Conservation (phyloP, 2,888 invertebrate genomes). For the Chesias legatella region DNA sequence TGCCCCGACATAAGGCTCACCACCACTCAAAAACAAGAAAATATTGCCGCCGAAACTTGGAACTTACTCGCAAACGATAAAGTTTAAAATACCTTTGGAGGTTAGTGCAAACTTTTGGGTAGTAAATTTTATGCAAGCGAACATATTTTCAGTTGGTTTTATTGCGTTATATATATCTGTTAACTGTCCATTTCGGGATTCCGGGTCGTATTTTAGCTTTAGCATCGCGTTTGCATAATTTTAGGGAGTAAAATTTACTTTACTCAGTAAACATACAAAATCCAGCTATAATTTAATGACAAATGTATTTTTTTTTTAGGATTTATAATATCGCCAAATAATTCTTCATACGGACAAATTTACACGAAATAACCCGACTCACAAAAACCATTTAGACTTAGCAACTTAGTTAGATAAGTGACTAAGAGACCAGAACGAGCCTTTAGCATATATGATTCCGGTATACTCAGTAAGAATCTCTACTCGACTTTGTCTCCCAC, state of each 20-base stretch:
- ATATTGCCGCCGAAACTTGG: constrained; percentile 13
- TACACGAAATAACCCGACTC: no score
- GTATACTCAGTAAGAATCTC: no score
- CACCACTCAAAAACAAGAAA: neutral
- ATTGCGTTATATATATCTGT: constrained; percentile 25
- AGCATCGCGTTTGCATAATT: neutral
- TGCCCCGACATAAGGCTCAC: constrained; percentile 1
- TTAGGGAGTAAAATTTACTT: neutral
- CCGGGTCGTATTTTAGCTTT: constrained; percentile 3
- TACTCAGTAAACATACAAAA: neutral
- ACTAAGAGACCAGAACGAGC: no score
- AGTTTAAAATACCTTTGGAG: constrained; percentile 8
- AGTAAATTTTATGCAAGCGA: constrained; percentile 26
- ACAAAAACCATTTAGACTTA: no score
- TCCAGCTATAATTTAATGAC: no score
- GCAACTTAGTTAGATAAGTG: no score
- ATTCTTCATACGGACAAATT: no score
- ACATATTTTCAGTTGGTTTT: constrained; percentile 26
- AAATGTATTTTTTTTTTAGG: no score
- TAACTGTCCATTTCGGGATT: constrained; percentile 15
- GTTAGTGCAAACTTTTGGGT: constrained; percentile 4
- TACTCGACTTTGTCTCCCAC: no score
- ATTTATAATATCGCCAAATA: no score
- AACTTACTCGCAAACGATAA: constrained; percentile 3
- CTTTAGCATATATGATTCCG: no score